A percentile compares a stretch with the other conserved stretches of the same genome.
These are phyloP conservation scores for Conus ventricosus DNA, from an alignment of 1,140 invertebrate genomes.

Conservation along the genomic window DNA sequence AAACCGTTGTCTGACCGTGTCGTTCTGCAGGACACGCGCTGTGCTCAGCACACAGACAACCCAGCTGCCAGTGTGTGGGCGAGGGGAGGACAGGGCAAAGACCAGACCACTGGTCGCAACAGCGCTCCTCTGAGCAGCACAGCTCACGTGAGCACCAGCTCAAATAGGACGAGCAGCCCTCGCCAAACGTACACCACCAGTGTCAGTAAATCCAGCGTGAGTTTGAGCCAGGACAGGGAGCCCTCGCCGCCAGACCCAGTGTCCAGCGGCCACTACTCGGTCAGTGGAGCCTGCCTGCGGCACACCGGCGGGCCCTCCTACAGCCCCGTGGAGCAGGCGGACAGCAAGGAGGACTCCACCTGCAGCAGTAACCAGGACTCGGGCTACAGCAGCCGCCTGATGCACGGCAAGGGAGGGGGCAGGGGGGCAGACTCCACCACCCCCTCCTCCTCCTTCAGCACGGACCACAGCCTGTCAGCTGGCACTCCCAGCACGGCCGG, in stretches of 20 bases:
- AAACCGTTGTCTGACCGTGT: background rate
- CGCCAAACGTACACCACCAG: too few relatives aligned
- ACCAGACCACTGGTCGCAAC: background rate
- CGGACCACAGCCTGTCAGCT: slow-evolving; percentile 58
- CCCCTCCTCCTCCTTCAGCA: slow-evolving; percentile 69
- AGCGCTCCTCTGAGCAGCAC: background rate
- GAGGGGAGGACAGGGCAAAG: background rate
- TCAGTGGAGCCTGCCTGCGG: slow-evolving; percentile 31
- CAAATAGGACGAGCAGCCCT: too few relatives aligned
- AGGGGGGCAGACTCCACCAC: slow-evolving; percentile 57
- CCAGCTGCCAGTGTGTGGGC: background rate
- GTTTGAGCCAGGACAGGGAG: slow-evolving; percentile 20
- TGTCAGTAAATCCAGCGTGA: slow-evolving; percentile 49
- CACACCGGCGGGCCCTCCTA: slow-evolving; percentile 30
- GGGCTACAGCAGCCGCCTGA: slow-evolving; percentile 66
- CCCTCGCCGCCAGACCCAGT: background rate
- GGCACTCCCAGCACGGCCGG: slow-evolving; percentile 57
- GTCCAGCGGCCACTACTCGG: slow-evolving; percentile 14
- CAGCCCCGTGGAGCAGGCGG: slow-evolving; percentile 25
- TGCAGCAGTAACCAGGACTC: slow-evolving; percentile 72
- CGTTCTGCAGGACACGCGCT: background rate
- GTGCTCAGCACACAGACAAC: background rate
- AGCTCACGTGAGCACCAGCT: background rate
- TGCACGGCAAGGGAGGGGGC: background rate
- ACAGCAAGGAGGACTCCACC: slow-evolving; percentile 61